Base-by-base conservation (phyloP, 2,888 invertebrate species). In the Chloroclystis v-ata region DNA sequence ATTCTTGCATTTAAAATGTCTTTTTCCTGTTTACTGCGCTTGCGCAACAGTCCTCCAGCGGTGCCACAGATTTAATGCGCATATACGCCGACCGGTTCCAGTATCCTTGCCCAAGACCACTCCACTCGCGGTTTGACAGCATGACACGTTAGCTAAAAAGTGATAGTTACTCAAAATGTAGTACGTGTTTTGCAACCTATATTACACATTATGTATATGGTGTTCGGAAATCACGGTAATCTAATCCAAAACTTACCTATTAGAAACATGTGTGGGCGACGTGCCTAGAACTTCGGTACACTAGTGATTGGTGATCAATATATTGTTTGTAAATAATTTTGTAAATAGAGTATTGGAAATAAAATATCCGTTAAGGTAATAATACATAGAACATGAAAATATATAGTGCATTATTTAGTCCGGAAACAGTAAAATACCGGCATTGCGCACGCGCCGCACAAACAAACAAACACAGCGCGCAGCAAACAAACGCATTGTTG, bases 381-480 rank as follows among this genome's bases (percentile, higher is more conserved):
- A 10, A 52, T 37, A 46, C 42, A 49, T 41, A 49, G 28, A n/a
- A 39, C 25, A 41, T 10, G 42, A 11, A 25, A 20, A 20, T 39
- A 44, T 9, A 13, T 46, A 47, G 42, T 47, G 47, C 12, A 43
- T 43, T 25, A 28, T 37, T 38, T 57, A 59, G 61, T 60, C 68
- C 70, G 73, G 73, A 74, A 74, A 67, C 65, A 28, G 68, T 61
- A 55, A 61, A 68, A 73, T 73, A 70, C 72, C 75, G 72, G 60
- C 68, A 70, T 69, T 58, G 68, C 71, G 66, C 72, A 58, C 72
- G 73, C 66, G 69, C 71, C 65, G 49, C 43, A 52, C 66, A 67
- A 65, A 69, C 70, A 68, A 70, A 70, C 69, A 70, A 71, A 71
- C 65, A 67, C 45, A 58, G 53, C 16, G 40, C 28, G 41, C 14